Percentiles rank a stretch among this genome's conserved stretches.
Conservation (phyloP, 2,888 invertebrate species). For the Brachypalpus laphriformis region DNA sequence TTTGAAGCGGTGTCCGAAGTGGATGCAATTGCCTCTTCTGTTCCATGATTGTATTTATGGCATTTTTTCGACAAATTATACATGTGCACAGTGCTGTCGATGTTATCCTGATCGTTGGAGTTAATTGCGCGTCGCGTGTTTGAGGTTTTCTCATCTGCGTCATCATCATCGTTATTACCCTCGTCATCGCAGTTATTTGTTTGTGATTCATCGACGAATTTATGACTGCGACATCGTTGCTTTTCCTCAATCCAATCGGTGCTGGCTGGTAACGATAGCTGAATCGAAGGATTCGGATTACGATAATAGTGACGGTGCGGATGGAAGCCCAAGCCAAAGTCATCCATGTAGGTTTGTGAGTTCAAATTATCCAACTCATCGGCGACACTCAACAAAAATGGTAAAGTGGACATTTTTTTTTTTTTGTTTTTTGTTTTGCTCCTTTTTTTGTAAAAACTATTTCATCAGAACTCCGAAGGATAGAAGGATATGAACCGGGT, state of each 20-base stretch:
- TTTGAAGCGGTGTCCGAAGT: constrained; percentile 35
- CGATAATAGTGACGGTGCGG: constrained; percentile 82
- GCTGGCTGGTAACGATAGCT: constrained; percentile 81
- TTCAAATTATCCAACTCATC: constrained; percentile 82
- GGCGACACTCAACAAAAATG: constrained; percentile 81
- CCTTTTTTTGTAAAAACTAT: constrained; percentile 40
- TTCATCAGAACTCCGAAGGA: constrained; percentile 53
- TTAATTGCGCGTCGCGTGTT: constrained; percentile 62
- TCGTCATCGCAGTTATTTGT: constrained; percentile 76
- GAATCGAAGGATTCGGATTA: constrained; percentile 81
- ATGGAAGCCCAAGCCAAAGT: constrained; percentile 82
- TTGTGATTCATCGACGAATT: constrained; percentile 79
- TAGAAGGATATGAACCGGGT: constrained; percentile 53
- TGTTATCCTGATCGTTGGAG: constrained; percentile 78
- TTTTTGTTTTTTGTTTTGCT: constrained; percentile 1
- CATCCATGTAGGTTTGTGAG: constrained; percentile 81
- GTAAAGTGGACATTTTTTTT: constrained; percentile 80
- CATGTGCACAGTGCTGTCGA: constrained; percentile 81
- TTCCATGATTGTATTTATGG: constrained; percentile 80
- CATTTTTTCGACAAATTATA: constrained; percentile 81
- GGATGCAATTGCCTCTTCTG: constrained; percentile 48
- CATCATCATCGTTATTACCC: constrained; percentile 73
- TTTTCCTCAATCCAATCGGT: constrained; percentile 81
- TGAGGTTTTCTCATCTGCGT: constrained; percentile 66
- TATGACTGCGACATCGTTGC: constrained; percentile 77